Conservation (phyloP, 2,797 vertebrate species). For the Morelia viridis region DNA sequence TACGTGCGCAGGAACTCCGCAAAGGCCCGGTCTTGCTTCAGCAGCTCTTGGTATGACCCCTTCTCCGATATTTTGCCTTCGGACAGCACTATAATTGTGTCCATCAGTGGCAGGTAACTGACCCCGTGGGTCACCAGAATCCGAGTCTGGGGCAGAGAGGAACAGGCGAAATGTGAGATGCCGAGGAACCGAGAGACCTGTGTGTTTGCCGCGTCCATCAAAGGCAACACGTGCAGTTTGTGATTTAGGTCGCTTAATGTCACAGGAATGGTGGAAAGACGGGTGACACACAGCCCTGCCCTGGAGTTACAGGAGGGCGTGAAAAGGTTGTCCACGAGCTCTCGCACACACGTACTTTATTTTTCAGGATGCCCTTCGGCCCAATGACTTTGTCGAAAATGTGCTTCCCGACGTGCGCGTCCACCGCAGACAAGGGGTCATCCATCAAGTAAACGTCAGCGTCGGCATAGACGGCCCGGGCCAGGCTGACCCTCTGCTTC, state of each 20-base stretch:
- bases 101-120: slow-evolving; percentile 85
- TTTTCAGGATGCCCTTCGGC: slow-evolving; percentile 87
- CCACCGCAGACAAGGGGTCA: slow-evolving; percentile 93
- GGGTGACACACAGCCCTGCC: not conserved
- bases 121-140: slow-evolving; percentile 89
- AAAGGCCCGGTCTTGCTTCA: slow-evolving; percentile 84
- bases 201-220: accelerated
- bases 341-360: slow-evolving; percentile 76
- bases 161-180: not conserved
- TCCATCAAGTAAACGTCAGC: slow-evolving; percentile 87
- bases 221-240: too few relatives aligned
- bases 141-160: slow-evolving; percentile 75
- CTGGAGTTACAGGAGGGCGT: not conserved
- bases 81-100: slow-evolving; percentile 89
- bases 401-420: slow-evolving; percentile 94
- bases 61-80: slow-evolving; percentile 91
- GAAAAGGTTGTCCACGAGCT: too few relatives aligned
- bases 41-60: slow-evolving; percentile 90
- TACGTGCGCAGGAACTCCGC: slow-evolving; percentile 88
- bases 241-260: too few relatives aligned
- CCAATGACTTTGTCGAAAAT: slow-evolving; percentile 95
- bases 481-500: slow-evolving; percentile 93
- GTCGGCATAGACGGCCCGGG: slow-evolving; percentile 88
- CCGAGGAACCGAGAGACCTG: too few relatives aligned
- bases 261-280: too few relatives aligned